phyloP scores from a whole-genome alignment of 2,888 invertebrate species.

The Buathra laborator region DNA sequence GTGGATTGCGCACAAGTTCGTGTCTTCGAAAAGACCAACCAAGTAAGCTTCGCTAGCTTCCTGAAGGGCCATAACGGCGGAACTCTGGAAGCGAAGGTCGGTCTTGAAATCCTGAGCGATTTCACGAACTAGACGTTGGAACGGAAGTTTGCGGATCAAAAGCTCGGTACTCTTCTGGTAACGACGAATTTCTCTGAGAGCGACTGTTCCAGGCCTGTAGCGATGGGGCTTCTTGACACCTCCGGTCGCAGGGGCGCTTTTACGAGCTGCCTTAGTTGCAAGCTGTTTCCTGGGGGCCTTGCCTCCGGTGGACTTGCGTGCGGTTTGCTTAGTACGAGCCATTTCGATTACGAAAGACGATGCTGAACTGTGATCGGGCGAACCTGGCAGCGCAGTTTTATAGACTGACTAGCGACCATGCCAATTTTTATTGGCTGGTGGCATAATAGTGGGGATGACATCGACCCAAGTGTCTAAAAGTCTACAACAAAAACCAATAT shows the following conservation, averaged over 20 bases:
- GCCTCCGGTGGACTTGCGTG: slow-evolving; percentile 90
- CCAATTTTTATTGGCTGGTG: neutral
- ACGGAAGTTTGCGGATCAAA: slow-evolving; percentile 90
- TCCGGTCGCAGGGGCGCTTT: slow-evolving; percentile 89
- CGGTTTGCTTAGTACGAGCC: slow-evolving; percentile 89
- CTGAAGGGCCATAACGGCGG: slow-evolving; percentile 90
- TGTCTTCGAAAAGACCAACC: slow-evolving; percentile 91
- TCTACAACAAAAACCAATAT: too few relatives aligned
- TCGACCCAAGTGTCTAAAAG: neutral
- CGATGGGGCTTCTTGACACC: slow-evolving; percentile 89
- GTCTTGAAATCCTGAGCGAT: neutral
- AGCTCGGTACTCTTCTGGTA: slow-evolving; percentile 92
- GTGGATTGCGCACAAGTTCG: slow-evolving; percentile 92
- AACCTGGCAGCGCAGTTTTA: neutral
- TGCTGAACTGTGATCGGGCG: neutral
- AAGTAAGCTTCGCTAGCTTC: slow-evolving; percentile 88
- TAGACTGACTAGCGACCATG: neutral
- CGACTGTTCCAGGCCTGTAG: slow-evolving; percentile 83
- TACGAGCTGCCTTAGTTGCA: slow-evolving; percentile 90
- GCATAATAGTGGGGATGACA: neutral
- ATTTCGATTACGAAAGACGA: neutral
- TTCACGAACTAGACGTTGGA: slow-evolving; percentile 87
- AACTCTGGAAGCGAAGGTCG: slow-evolving; percentile 2
- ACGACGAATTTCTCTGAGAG: slow-evolving; percentile 89
- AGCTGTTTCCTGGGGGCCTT: slow-evolving; percentile 91